Conservation (phyloP, 2,797 vertebrate species). For the Sebastes kiyomatsui region DNA sequence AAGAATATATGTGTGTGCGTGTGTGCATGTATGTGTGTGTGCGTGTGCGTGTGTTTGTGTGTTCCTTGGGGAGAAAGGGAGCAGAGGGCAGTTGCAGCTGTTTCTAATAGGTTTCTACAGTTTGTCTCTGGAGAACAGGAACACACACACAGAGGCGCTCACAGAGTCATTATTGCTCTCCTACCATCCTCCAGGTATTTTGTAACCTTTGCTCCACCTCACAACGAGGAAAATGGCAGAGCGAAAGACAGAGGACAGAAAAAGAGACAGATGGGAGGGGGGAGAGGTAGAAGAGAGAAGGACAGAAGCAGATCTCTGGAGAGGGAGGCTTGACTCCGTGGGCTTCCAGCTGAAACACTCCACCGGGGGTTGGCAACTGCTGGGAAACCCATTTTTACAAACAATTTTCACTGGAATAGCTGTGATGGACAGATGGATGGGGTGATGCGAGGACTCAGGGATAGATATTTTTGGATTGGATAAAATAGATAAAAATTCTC, state of each 20-base stretch:
- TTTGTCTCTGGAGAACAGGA: conserved; percentile 44
- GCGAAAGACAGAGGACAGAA: conserved; percentile 20
- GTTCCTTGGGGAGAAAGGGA: background rate
- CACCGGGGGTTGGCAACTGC: conserved; percentile 7
- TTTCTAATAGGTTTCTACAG: conserved; percentile 59
- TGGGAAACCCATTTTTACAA: conserved; percentile 31
- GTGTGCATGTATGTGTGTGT: no score
- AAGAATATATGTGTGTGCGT: no score
- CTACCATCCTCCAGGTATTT: conserved; percentile 45
- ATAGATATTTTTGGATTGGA: background rate
- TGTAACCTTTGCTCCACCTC: conserved; percentile 66
- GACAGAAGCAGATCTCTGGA: conserved; percentile 39
- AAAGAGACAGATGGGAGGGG: background rate
- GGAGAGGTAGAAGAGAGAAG: background rate
- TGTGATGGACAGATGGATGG: conserved; percentile 11
- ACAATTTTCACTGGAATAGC: background rate
- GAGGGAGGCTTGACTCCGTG: conserved; percentile 20
- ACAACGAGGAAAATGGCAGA: conserved; percentile 49
- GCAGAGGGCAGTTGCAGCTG: conserved; percentile 44
- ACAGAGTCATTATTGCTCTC: conserved; percentile 54
- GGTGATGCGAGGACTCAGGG: background rate
- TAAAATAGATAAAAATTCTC: background rate
- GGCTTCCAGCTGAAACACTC: conserved; percentile 38
- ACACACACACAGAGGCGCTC: conserved; percentile 30
- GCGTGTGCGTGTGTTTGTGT: background rate